A percentile compares a stretch with the other conserved stretches of the same genome.
Conservation (phyloP, 2,113 vertebrate genomes). For the Erinaceus europaeus region DNA sequence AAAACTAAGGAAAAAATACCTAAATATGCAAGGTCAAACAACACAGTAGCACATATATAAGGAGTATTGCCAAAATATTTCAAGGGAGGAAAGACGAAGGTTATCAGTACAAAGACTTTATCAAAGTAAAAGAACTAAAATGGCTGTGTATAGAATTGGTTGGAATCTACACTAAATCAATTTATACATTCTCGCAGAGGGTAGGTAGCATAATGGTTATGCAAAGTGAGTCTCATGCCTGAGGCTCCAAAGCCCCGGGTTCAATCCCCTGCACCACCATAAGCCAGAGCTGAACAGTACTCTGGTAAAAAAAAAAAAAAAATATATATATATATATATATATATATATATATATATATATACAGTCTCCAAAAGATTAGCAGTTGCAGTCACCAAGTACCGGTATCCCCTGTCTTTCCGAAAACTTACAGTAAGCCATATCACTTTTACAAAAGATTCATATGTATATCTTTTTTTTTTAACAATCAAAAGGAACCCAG, state of each 20-base stretch:
- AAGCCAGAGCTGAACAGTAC: too few species aligned
- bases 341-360: too few species aligned
- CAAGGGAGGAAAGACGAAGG: background rate
- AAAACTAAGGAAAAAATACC: background rate
- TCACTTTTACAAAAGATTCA: background rate
- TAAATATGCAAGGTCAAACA: background rate
- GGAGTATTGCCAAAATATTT: background rate
- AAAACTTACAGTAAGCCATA: background rate
- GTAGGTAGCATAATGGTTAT: too few species aligned
- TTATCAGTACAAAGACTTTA: background rate
- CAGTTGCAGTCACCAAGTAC: background rate
- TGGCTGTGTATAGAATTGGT: background rate
- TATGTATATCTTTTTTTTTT: background rate
- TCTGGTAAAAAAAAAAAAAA: too few species aligned
- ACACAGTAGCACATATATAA: background rate
- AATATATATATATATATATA: too few species aligned
- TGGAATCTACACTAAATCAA: background rate
- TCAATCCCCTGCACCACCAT: too few species aligned
- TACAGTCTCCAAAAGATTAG: too few species aligned
- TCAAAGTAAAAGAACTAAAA: background rate
- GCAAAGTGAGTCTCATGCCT: too few species aligned
- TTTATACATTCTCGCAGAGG: too few species aligned
- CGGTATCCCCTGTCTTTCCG: background rate
- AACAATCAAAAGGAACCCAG: background rate
- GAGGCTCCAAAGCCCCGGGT: too few species aligned